phyloP scores from a whole-genome alignment of 2,113 vertebrate genomes.

The Engraulis encrasicolus region DNA sequence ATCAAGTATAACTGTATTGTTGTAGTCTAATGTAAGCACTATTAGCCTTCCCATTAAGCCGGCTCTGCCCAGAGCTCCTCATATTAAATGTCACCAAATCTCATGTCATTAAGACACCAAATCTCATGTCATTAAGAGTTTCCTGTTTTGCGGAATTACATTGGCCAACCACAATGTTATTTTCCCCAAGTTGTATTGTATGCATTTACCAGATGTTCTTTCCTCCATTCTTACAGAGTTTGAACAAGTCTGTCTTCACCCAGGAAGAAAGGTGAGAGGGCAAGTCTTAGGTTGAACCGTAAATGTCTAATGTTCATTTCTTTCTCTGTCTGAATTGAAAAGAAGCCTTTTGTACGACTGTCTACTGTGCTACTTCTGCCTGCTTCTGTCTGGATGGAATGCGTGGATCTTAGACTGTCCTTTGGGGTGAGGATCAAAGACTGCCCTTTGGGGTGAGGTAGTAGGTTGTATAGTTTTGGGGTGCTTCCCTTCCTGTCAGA shows the following conservation, averaged over 20 bases:
- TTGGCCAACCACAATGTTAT: background rate
- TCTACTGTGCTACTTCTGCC: background rate
- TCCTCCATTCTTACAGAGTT: background rate
- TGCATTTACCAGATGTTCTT: background rate
- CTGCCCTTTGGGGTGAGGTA: constrained; percentile 99
- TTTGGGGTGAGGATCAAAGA: constrained; percentile 95
- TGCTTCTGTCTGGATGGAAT: background rate
- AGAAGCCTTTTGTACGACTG: background rate
- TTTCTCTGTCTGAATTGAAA: background rate
- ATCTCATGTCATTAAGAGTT: too few species aligned
- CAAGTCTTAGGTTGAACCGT: background rate
- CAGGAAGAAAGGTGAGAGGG: background rate
- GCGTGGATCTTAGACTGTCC: constrained; percentile 82
- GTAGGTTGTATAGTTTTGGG: constrained; percentile 99
- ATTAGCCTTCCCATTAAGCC: background rate
- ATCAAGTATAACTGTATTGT: too few species aligned
- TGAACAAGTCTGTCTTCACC: background rate
- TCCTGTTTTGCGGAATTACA: too few species aligned
- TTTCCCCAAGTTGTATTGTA: background rate
- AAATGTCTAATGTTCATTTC: background rate
- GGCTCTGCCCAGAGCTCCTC: background rate
- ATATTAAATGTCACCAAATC: background rate
- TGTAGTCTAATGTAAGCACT: background rate
- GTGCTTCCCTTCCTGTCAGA: constrained; percentile 89
- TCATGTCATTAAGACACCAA: background rate